Percentiles rank a stretch among this genome's conserved stretches.
Conservation (phyloP, 92 coral and sea anemone species). For the Palythoa heliodiscus region DNA sequence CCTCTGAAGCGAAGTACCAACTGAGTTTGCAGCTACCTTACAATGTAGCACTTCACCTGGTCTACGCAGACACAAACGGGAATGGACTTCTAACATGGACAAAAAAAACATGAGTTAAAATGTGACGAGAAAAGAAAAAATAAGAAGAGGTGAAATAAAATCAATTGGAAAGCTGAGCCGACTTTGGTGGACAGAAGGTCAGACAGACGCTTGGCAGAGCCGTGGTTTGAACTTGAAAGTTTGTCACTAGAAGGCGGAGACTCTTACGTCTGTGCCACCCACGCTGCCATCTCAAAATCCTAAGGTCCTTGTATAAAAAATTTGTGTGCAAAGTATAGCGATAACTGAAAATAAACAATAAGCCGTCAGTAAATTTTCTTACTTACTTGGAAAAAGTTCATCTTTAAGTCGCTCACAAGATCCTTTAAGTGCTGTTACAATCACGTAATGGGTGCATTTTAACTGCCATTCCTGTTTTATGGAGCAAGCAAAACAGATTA, state of each 20-base stretch:
- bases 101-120: background rate
- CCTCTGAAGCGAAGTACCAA: constrained; percentile 11
- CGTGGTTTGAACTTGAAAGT: no score
- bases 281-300: background rate
- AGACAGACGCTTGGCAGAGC: no score
- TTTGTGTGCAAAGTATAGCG: background rate
- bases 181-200: no score
- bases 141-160: background rate
- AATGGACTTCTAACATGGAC: background rate
- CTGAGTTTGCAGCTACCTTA: constrained; percentile 2
- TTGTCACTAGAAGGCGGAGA: background rate
- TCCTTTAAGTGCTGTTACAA: constrained; percentile 76
- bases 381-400: constrained; percentile 51
- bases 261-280: background rate
- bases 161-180: background rate
- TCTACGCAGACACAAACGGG: background rate
- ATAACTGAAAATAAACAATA: background rate
- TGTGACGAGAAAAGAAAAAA: background rate
- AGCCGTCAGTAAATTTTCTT: background rate
- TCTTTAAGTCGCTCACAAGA: constrained; percentile 49
- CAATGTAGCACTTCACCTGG: background rate
- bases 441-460: constrained; percentile 74
- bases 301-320: background rate
- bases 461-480: constrained; percentile 78
- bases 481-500: background rate